Conservation (phyloP, 2,888 invertebrate species). For the Andrena fulva region DNA sequence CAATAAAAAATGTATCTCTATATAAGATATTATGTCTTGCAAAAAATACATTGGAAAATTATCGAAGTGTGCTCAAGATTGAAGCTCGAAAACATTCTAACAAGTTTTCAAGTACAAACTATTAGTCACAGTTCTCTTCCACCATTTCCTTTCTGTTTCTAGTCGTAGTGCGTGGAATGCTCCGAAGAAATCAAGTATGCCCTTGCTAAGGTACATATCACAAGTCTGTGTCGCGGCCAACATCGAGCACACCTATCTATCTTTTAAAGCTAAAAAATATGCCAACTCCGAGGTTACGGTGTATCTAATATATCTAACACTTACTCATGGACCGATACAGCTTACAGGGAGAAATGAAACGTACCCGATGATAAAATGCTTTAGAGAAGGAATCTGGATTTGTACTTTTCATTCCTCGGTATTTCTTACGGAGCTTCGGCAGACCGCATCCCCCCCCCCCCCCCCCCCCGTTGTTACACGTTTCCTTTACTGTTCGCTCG, state of each 20-base stretch:
- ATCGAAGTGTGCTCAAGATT: conserved; percentile 57
- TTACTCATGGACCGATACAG: conserved; percentile 37
- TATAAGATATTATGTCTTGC: conserved; percentile 43
- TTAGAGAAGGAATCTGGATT: conserved; percentile 74
- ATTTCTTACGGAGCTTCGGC: conserved; percentile 71
- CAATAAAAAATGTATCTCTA: conserved; percentile 55
- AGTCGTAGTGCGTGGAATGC: conserved; percentile 12
- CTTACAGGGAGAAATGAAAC: conserved; percentile 56
- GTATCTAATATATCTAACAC: conserved; percentile 30
- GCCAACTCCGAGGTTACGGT: conserved; percentile 28
- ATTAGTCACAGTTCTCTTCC: not conserved
- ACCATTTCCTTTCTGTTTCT: not conserved
- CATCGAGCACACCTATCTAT: conserved; percentile 48
- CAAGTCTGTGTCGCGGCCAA: conserved; percentile 11
- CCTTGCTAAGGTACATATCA: not conserved
- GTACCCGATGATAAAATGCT: conserved; percentile 42
- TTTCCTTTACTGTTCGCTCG: conserved; percentile 53
- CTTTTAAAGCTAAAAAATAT: conserved; percentile 28
- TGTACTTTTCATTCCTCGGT: conserved; percentile 78
- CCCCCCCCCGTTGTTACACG: conserved; percentile 50
- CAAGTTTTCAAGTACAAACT: conserved; percentile 9
- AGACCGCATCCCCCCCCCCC: conserved; percentile 64
- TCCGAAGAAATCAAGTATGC: not conserved
- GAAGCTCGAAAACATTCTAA: conserved; percentile 23
- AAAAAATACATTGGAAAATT: conserved; percentile 43